Base-by-base conservation (phyloP, 1,140 invertebrate genomes). In the Harpegnathos saltator region DNA sequence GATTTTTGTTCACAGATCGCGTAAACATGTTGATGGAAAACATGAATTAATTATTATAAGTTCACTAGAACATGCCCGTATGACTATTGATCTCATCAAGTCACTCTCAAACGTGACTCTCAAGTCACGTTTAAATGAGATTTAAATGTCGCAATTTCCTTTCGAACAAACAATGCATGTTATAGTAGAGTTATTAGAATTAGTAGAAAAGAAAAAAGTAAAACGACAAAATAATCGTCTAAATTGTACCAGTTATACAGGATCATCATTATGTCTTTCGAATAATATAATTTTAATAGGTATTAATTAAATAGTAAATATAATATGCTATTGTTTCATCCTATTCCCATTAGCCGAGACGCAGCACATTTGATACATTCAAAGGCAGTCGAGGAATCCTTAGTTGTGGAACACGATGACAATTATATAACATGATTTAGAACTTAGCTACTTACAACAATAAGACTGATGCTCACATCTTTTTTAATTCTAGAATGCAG, bases 1-100 rank as follows among this genome's bases (percentile, higher is more conserved):
- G 52, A 62, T 85, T 56, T 74, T 84, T 54, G 73, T 87, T 89
- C 61, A 89, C 74, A 58, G n/a, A 65, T 85, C 80, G 82, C 50
- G 62, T 87, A 89, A 90, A 85, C n/a, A n/a, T 88, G 82, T 83
- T 84, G 86, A 89, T 85, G 90, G 89, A 84, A 86, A 89, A 91
- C 85, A 88, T 82, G 71, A 15, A 88, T 84, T 81, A 85, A 83
- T 84, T 84, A 77, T 33, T 44, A 44, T 9, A 65, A 78, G 56
- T 65, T 73, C 50, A 85, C 61, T 83, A 85, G 33, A 78, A 73
- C 74, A 75, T 75, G 65, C 75, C 89, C 61, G 86, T 87, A 69
- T 81, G 0, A 44, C 11, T 44, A 11, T 44, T 44, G 11, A 44
- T 9, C 63, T 82, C 85, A 86, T 87, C 84, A 89, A 88, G 80